phyloP scores from a whole-genome alignment of 2,888 invertebrate genomes.

The Melipona beecheii region DNA sequence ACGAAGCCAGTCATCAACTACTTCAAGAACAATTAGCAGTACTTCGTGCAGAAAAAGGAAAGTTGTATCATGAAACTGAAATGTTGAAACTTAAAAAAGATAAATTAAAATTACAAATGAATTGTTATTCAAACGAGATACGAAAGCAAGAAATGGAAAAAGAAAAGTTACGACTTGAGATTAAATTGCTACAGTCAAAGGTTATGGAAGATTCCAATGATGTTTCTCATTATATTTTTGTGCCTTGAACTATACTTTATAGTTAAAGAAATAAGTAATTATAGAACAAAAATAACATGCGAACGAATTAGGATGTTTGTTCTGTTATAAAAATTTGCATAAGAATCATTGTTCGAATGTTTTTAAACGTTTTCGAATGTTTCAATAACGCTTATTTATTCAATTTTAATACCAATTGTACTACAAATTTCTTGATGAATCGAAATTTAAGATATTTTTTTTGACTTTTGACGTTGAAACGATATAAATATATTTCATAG shows the following conservation, averaged over 20 bases:
- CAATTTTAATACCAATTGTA: background rate
- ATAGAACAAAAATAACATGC: background rate
- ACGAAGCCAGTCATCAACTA: constrained; percentile 77
- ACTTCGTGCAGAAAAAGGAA: constrained; percentile 79
- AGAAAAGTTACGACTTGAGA: constrained; percentile 80
- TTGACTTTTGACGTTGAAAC: constrained; percentile 5
- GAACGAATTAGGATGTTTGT: background rate
- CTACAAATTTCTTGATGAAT: background rate
- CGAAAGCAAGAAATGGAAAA: constrained; percentile 80
- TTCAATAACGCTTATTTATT: background rate
- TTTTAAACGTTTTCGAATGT: background rate
- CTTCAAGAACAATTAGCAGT: constrained; percentile 80
- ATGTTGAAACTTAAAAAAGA: constrained; percentile 80
- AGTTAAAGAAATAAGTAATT: background rate
- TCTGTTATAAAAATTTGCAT: background rate
- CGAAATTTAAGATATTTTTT: too few relatives aligned
- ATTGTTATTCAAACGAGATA: constrained; percentile 77
- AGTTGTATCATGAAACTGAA: constrained; percentile 80
- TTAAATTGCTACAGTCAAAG: constrained; percentile 80
- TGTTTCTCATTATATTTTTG: constrained; percentile 81
- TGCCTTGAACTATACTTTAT: constrained; percentile 73
- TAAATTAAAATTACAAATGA: constrained; percentile 84
- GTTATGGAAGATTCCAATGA: constrained; percentile 80
- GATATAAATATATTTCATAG: constrained; percentile 1
- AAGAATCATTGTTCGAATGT: background rate